phyloP scores from a whole-genome alignment of 2,113 vertebrate species.

The Mastomys natalensis region DNA sequence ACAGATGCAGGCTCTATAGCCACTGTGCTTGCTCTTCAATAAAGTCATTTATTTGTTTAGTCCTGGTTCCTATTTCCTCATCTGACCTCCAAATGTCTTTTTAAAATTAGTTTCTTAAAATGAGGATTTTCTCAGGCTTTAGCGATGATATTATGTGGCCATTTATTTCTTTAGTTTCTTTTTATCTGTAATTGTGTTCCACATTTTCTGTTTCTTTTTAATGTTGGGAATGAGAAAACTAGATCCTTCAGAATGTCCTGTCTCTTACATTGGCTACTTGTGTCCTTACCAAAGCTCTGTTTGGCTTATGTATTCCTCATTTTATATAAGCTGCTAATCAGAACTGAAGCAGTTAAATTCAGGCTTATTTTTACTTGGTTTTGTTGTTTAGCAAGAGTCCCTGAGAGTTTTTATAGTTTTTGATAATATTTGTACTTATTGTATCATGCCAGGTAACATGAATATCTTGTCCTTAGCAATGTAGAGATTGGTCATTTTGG shows the following conservation, averaged over 20 bases:
- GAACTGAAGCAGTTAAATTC: neutral
- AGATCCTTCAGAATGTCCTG: neutral
- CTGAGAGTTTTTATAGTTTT: neutral
- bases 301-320: conserved; percentile 11
- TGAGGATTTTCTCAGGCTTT: neutral
- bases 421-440: neutral
- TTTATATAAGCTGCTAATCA: conserved; percentile 25
- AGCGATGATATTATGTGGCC: neutral
- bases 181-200: neutral
- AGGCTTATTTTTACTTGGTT: conserved; percentile 41
- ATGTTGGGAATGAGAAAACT: neutral
- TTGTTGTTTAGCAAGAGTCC: conserved; percentile 11
- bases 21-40: neutral
- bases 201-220: neutral
- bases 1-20: neutral
- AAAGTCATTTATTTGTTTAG: neutral
- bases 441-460: neutral
- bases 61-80: neutral
- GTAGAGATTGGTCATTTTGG: neutral
- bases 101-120: conserved; percentile 6
- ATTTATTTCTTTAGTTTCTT: conserved; percentile 27
- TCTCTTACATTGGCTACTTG: conserved; percentile 21
- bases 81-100: conserved; percentile 5
- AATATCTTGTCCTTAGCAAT: neutral
- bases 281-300: neutral